Conservation (phyloP, 1,140 invertebrate genomes). For the Aphaenogaster ashmeadi region DNA sequence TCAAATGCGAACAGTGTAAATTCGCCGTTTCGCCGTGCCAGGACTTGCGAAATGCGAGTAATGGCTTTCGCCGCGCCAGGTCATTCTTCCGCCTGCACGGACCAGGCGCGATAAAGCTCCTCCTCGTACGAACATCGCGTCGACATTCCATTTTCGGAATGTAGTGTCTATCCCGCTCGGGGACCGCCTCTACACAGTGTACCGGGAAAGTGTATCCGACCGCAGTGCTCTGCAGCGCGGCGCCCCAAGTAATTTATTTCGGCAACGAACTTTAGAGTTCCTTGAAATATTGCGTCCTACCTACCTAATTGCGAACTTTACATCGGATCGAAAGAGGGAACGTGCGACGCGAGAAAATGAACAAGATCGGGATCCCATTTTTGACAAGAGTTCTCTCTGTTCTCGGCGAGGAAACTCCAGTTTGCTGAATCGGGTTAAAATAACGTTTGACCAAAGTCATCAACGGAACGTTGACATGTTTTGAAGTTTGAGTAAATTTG, state of each 20-base stretch:
- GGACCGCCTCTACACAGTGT: constrained; percentile 46
- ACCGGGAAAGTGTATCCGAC: constrained; percentile 32
- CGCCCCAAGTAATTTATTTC: constrained; percentile 49
- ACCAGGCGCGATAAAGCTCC: constrained; percentile 58
- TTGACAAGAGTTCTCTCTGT: neutral
- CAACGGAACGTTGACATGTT: neutral
- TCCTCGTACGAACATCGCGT: constrained; percentile 52
- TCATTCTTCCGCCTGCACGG: constrained; percentile 57
- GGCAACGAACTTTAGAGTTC: constrained; percentile 32
- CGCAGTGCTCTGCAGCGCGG: constrained; percentile 8
- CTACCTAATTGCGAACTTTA: constrained; percentile 50
- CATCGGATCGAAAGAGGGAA: neutral
- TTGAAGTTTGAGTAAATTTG: constrained; percentile 21
- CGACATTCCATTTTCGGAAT: constrained; percentile 64
- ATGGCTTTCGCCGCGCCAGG: constrained; percentile 51
- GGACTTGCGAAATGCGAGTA: constrained; percentile 55
- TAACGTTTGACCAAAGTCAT: constrained; percentile 6
- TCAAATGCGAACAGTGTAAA: constrained; percentile 53
- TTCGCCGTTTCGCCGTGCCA: constrained; percentile 40
- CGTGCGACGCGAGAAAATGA: neutral
- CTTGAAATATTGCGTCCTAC: constrained; percentile 49
- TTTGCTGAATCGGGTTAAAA: neutral
- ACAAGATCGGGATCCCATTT: constrained; percentile 5
- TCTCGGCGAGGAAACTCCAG: neutral
- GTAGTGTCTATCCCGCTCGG: constrained; percentile 35